A percentile compares a stretch with the other conserved stretches of the same genome.
Conservation (phyloP, 2,113 vertebrate genomes). For the Pygoscelis adeliae region DNA sequence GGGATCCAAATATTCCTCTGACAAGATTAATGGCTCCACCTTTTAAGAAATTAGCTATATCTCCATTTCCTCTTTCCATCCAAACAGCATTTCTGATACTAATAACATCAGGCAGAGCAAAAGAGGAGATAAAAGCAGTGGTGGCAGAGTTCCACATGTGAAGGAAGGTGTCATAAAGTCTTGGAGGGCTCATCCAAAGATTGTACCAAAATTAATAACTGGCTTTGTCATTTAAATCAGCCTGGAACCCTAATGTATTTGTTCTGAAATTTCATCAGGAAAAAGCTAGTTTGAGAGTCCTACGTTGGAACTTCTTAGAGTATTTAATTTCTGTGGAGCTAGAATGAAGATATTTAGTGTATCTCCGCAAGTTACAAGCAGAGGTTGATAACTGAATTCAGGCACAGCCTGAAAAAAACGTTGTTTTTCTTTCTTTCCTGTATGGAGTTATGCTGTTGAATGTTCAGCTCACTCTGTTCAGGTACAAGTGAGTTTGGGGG, state of each 20-base stretch:
- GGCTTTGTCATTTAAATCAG: neutral
- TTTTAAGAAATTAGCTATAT: conserved; percentile 54
- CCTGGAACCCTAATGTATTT: neutral
- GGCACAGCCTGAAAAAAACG: no score
- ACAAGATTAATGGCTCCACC: conserved; percentile 42
- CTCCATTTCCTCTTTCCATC: conserved; percentile 62
- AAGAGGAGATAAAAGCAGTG: conserved; percentile 67
- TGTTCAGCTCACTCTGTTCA: neutral
- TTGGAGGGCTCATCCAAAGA: conserved; percentile 3
- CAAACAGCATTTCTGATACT: conserved; percentile 47
- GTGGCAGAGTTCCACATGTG: conserved; percentile 57
- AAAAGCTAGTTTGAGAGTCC: neutral
- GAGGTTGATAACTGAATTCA: neutral
- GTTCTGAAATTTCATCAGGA: neutral
- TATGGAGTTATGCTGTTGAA: neutral
- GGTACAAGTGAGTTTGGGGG: neutral
- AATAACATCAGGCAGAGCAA: conserved; percentile 40
- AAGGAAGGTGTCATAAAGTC: conserved; percentile 61
- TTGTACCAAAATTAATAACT: conserved; percentile 42
- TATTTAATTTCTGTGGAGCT: neutral
- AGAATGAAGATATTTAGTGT: neutral
- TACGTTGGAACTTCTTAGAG: fast-evolving
- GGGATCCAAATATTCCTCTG: neutral
- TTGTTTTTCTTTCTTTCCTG: neutral
- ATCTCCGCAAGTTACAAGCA: neutral